A percentile compares a stretch with the other conserved stretches of the same genome.
Evolutionary conservation across 2,113 vertebrate species (phyloP).

Genomic region (Neodon shergylaensis): DNA sequence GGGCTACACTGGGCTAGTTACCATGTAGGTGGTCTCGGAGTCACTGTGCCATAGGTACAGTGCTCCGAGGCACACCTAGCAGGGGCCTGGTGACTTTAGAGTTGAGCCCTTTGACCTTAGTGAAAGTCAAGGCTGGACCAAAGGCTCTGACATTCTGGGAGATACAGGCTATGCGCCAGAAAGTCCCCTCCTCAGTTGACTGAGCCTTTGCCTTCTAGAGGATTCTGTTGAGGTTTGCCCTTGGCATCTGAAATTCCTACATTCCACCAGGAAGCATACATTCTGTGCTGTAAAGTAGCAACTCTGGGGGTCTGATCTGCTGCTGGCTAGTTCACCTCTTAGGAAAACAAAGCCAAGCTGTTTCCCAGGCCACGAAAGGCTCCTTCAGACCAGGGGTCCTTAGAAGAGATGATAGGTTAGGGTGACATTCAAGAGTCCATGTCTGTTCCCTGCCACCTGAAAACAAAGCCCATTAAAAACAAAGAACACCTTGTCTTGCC

Average conservation of each 20-base stretch:
- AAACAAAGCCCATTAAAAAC: slow-evolving; percentile 47
- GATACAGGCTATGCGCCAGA: not conserved
- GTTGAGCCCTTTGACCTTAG: not conserved
- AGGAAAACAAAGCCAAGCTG: not conserved
- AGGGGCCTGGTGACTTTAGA: not conserved
- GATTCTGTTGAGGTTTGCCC: not conserved
- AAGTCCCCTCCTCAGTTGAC: not conserved
- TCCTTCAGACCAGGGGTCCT: not conserved
- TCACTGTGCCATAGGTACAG: not conserved
- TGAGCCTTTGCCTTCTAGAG: not conserved
- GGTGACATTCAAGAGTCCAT: slow-evolving; percentile 31
- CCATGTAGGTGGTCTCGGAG: not conserved
- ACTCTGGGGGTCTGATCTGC: not conserved
- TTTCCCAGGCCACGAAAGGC: not conserved
- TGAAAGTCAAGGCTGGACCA: not conserved
- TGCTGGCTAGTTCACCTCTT: not conserved
- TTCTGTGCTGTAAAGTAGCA: not conserved
- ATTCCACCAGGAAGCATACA: not conserved
- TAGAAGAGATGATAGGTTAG: not conserved
- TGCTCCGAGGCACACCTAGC: not conserved
- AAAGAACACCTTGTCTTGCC: slow-evolving; percentile 59
- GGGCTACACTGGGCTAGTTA: not conserved
- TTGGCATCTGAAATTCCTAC: slow-evolving; percentile 14
- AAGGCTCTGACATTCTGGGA: not conserved
- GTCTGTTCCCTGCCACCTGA: slow-evolving; percentile 49